Conservation (phyloP, 2,888 invertebrate species). For the Linhomoeus sp. region DNA sequence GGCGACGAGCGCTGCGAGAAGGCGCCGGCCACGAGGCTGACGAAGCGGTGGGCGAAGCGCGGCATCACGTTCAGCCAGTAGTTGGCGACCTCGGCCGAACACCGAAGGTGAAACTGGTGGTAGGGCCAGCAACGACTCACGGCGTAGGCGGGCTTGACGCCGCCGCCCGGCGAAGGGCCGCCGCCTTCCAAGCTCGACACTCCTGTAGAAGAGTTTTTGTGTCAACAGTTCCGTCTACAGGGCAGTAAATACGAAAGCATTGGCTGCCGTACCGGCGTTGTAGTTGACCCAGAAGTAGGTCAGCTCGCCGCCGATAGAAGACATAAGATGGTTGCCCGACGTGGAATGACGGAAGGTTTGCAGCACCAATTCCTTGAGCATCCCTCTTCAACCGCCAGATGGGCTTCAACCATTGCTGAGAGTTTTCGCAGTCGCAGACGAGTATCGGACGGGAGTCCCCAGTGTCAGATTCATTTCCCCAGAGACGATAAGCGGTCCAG, state of each 20-base stretch:
- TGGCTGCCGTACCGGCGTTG: slow-evolving; percentile 12
- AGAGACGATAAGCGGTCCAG: slow-evolving; percentile 17
- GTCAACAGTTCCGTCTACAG: too few species aligned
- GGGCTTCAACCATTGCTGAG: slow-evolving; percentile 21
- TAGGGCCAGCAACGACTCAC: slow-evolving; percentile 27
- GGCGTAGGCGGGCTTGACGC: slow-evolving; percentile 18
- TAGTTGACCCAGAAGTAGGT: slow-evolving; percentile 25
- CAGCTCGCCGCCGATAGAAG: slow-evolving; percentile 24
- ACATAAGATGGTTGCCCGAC: too few species aligned
- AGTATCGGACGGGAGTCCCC: slow-evolving; percentile 27
- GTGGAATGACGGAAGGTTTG: too few species aligned
- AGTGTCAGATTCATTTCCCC: slow-evolving; percentile 25
- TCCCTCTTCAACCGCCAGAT: slow-evolving; percentile 8
- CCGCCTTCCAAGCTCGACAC: too few species aligned
- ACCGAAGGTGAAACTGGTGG: slow-evolving; percentile 27
- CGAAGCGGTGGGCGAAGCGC: slow-evolving; percentile 3
- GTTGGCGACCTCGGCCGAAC: slow-evolving; percentile 21
- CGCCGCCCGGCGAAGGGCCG: too few species aligned
- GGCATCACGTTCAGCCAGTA: slow-evolving; percentile 29
- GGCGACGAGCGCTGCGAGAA: too few species aligned
- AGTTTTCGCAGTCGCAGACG: slow-evolving; percentile 23
- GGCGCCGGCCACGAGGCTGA: background rate
- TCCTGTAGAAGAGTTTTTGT: too few species aligned
- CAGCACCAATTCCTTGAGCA: too few species aligned
- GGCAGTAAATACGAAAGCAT: too few species aligned